Evolutionary conservation across 2,797 vertebrate species (phyloP), one percentile per base, ranked within the genome.

Genomic region (Enteromius argenteus): DNA sequence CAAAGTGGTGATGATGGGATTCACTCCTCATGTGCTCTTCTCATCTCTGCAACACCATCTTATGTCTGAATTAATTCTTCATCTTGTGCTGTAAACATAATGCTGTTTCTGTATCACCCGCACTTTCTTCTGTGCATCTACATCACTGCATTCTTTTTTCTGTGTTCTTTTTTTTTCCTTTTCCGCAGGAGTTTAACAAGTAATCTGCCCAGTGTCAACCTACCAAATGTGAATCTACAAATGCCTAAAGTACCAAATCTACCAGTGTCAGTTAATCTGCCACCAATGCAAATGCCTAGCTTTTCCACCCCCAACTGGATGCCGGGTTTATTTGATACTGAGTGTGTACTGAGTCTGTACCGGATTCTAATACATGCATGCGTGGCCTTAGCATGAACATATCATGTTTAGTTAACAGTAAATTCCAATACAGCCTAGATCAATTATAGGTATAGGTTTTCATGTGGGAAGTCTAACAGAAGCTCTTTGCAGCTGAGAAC

Each of bases 241-340:
- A 93, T 94, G 88, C 97, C 97, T 91, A 98, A 97, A 97, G 96
- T 98, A 95, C 94, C 96, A 96, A 97, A 97, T 94, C 95, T 98
- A 91, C 93, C 96, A 94, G 91, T 96, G 92, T 94, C 96, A 94
- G 96, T 98, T 97, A 97, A 96, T 95, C 95, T 98, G 92, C 96
- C 96, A 94, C 97, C 96, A 95, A 97, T 97, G 95, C 97, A 96
- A 95, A 97, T 97, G 95, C 96, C 96, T 96, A 96, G 95, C 95
- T 97, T 98, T 96, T 96, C 97, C 93, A 95, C 97, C 92, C 95
- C 96, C 92, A 96, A 95, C 96, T 98, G 97, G 98, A 98, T 97
- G 95, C 93, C 96, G 92, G 95, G 96, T 94, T 95, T 96, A 93
- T 95, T 94, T 96, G 96, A 98, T 93, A 94, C 96, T 93, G 96